Conservation (phyloP, 2,797 vertebrate species). For the Cyclopterus lumpus region DNA sequence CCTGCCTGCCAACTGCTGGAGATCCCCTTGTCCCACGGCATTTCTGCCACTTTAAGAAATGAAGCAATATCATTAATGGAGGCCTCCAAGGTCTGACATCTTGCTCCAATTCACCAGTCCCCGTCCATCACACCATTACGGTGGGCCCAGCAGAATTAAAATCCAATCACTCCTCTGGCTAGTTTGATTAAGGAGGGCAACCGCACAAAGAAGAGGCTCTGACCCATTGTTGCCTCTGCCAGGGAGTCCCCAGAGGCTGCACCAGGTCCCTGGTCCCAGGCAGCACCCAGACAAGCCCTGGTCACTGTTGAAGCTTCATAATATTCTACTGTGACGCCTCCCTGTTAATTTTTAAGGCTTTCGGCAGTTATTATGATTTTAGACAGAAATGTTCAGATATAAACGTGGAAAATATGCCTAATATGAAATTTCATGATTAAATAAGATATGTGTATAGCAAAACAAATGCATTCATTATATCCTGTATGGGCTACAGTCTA, state of each 20-base stretch:
- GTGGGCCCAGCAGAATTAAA: conserved; percentile 85
- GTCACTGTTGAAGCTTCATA: conserved; percentile 32
- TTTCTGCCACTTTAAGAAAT: conserved; percentile 87
- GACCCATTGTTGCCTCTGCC: conserved; percentile 85
- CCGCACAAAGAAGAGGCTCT: conserved; percentile 75
- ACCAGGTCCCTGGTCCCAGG: conserved; percentile 74
- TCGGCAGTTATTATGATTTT: neutral
- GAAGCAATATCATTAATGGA: conserved; percentile 87
- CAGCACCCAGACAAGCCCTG: conserved; percentile 64
- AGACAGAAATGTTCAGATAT: neutral
- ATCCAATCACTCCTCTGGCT: conserved; percentile 87
- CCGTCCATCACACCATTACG: conserved; percentile 85
- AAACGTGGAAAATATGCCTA: neutral
- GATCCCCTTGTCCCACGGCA: conserved; percentile 75
- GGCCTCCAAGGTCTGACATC: conserved; percentile 82
- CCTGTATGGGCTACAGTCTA: neutral
- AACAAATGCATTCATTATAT: neutral
- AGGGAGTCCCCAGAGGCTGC: conserved; percentile 71
- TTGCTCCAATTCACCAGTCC: conserved; percentile 84
- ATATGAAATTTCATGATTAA: neutral
- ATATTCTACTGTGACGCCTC: conserved; percentile 5
- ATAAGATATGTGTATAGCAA: neutral
- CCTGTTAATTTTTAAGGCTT: conserved; percentile 8
- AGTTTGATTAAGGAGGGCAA: conserved; percentile 86
- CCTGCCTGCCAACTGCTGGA: conserved; percentile 64